Base-by-base conservation (phyloP, 2,797 vertebrate species). In the Buphagus erythrorhynchus region DNA sequence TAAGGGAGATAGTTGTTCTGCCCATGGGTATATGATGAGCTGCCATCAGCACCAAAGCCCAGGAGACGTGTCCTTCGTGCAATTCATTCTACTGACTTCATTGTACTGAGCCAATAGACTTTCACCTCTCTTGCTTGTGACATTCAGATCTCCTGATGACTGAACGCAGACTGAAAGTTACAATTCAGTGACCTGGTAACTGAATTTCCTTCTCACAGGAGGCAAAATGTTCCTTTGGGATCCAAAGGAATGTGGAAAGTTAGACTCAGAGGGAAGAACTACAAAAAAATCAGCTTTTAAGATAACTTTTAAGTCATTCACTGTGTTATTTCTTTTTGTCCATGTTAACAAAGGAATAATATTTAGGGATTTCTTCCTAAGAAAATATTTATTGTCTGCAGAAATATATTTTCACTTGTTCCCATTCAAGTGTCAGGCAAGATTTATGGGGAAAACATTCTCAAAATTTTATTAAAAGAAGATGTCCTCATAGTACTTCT, bases 61-160 rank as follows among this genome's bases (percentile, higher is more conserved):
- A 7, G 57, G 43, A 80, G 12, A 9, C 0, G 0, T 0, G 5
- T 52, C 35, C 51, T 69, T 86, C 0, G 2, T 24, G 52, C 25
- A 10, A 0, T 52, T 52, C 18, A 11, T 51, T 52, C 49, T 52
- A 52, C 17, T 52, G 49, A 11, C 49, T 31, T 52, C 49, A 31
- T 31, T 52, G 12, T 48, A 7, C 22, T 55, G 67, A 73, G 20
- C 15, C 45, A 22, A 21, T 7, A 40, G 54, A 48, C 14, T 59
- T 76, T 54, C 3, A 11, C 19, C 11, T 62, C 29, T 68, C 51
- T 42, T 57, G 17, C 16, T 65, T n/a, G 10, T 63, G 59, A 14
- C 22, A 26, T 40, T 58, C 1, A 1, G n/a, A 28, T 59, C 33
- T 86, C 43, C 24, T 43, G 49, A 43, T 46, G 28, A n/a, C 17